These are phyloP conservation scores for Machimus rusticus DNA, from an alignment of 2,888 invertebrate genomes.

Conservation along the genomic window DNA sequence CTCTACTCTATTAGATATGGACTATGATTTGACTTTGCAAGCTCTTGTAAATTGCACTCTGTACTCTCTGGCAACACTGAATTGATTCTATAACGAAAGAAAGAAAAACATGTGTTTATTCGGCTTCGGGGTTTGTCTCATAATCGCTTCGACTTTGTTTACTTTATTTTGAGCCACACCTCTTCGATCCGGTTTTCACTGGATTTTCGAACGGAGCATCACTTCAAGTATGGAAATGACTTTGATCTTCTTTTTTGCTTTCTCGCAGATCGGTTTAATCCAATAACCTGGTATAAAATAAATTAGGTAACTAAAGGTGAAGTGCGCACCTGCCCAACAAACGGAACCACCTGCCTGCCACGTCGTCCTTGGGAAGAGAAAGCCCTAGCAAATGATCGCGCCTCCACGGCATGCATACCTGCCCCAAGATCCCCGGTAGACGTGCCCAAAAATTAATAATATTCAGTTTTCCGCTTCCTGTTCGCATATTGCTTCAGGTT, in stretches of 20 bases:
- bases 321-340: background rate
- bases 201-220: background rate
- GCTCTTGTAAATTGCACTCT: background rate
- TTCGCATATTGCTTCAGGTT: background rate
- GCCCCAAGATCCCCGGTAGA: background rate
- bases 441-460: background rate
- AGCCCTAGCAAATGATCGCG: background rate
- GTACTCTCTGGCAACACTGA: background rate
- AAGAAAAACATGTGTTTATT: background rate
- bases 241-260: background rate
- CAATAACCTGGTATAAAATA: background rate
- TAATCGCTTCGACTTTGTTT: background rate
- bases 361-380: conserved; percentile 6
- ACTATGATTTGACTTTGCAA: background rate
- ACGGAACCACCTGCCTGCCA: background rate
- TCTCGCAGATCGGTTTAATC: background rate
- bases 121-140: too few species aligned
- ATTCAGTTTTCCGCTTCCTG: background rate
- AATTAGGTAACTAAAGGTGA: background rate
- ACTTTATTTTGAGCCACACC: background rate
- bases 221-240: background rate
- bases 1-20: background rate
- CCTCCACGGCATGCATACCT: background rate
- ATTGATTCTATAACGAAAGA: background rate
- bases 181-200: background rate